Conservation (phyloP, 2,113 vertebrate species). For the Pelusios castaneus region DNA sequence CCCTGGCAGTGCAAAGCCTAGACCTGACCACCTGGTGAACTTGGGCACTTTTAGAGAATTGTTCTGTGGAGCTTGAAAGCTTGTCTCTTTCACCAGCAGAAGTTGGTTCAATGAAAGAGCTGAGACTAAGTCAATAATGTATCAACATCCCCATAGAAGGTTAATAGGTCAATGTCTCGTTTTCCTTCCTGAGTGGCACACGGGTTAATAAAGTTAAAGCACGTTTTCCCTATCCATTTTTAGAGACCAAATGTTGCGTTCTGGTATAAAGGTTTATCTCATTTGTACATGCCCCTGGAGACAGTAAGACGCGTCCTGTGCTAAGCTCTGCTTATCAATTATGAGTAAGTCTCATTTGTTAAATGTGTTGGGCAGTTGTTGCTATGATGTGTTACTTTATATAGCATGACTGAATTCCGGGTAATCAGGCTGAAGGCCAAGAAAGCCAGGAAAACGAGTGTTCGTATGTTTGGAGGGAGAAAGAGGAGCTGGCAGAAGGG, state of each 20-base stretch:
- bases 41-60: slow-evolving; percentile 1
- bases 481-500: not conserved
- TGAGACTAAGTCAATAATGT: not conserved
- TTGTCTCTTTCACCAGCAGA: not conserved
- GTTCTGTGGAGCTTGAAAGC: not conserved
- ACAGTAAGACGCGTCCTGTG: slow-evolving; percentile 5
- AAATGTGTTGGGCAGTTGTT: not conserved
- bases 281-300: slow-evolving; percentile 35
- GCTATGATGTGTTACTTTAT: not conserved
- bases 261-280: slow-evolving; percentile 36
- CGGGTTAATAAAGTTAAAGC: not conserved
- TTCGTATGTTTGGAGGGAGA: not conserved
- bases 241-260: not conserved
- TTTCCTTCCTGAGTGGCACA: not conserved
- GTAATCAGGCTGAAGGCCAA: not conserved
- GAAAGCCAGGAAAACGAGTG: not conserved
- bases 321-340: slow-evolving; percentile 54
- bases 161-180: not conserved
- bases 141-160: not conserved
- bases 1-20: not conserved
- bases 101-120: not conserved
- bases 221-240: not conserved
- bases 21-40: slow-evolving; percentile 30
- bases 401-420: not conserved
- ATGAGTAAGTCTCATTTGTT: not conserved